Evolutionary conservation across 2,113 vertebrate genomes (phyloP).

Genomic region (Anolis sagrei): DNA sequence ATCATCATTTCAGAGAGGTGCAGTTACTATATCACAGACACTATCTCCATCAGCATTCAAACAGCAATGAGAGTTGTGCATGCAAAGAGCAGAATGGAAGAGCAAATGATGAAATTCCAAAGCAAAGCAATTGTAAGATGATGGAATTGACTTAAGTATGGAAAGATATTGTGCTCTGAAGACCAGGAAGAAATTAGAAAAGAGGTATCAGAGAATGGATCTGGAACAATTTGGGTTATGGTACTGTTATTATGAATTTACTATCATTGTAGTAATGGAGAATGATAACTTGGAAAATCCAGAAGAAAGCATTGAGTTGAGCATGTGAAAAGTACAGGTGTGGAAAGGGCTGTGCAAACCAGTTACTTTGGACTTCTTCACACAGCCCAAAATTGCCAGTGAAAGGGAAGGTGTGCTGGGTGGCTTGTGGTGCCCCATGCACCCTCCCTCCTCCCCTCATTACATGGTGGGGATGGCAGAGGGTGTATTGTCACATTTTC

Average conservation of each 20-base stretch:
- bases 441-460: too few species aligned
- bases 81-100: background rate
- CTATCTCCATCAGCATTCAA: background rate
- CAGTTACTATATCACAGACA: background rate
- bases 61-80: background rate
- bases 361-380: too few species aligned
- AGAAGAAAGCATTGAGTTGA: too few species aligned
- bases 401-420: too few species aligned
- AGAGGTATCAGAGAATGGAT: background rate
- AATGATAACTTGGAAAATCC: too few species aligned
- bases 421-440: too few species aligned
- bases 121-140: background rate
- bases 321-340: too few species aligned
- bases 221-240: background rate
- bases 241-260: background rate
- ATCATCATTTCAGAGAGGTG: background rate
- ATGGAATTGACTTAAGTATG: background rate
- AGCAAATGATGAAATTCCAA: background rate
- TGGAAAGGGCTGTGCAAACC: too few species aligned
- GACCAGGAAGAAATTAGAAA: background rate
- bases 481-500: too few species aligned
- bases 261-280: background rate
- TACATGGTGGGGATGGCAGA: too few species aligned
- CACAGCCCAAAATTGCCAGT: too few species aligned
- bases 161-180: background rate